Base-by-base conservation (phyloP, 2,113 vertebrate species). In the Gambusia affinis region DNA sequence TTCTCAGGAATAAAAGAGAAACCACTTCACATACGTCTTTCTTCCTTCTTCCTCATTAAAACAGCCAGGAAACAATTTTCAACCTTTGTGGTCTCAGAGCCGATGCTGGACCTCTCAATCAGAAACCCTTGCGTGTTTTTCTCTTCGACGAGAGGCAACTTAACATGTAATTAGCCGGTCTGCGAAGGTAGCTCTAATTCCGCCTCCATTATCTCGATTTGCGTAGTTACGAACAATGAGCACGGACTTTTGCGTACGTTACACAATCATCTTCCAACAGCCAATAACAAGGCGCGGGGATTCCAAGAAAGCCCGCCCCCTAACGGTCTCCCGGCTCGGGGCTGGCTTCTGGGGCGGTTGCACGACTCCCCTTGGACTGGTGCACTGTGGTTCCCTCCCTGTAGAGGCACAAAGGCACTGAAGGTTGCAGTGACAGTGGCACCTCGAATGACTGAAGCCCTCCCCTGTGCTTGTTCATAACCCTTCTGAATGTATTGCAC, bases 151-250 rank as follows among this genome's bases (percentile, higher is more conserved):
- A 3, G 8, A 0, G 51, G 0, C 15, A 47, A 47, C 4, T 8
- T 3, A 1, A 33, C 57, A 12, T n/a, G 17, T 24, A 54, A n/a
- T n/a, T 35, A 14, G 35, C 15, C 28, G 5, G 8, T 24, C 15
- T 47, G 33, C 5, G 0, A 29, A 6, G 57, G 28, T n/a, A 15
- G 4, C 33, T 10, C 12, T 7, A 57, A 60, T 30, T 74, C 67
- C 63, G 12, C 71, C 62, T 79, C 75, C 84, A 76, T 78, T 67
- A 33, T 65, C 29, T 39, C 7, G 5, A 11, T 88, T 83, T 81
- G 83, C 87, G 85, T 85, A 91, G 67, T 81, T 85, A 83, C 80
- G 81, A 82, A 93, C 91, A 92, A 90, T 88, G 81, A 90, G 79
- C 66, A 84, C 70, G 82, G 85, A 73, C 73, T 57, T 77, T 29